These are phyloP conservation scores for Choristoneura rosaceana DNA, from an alignment of 2,888 invertebrate genomes.

Conservation along the genomic window DNA sequence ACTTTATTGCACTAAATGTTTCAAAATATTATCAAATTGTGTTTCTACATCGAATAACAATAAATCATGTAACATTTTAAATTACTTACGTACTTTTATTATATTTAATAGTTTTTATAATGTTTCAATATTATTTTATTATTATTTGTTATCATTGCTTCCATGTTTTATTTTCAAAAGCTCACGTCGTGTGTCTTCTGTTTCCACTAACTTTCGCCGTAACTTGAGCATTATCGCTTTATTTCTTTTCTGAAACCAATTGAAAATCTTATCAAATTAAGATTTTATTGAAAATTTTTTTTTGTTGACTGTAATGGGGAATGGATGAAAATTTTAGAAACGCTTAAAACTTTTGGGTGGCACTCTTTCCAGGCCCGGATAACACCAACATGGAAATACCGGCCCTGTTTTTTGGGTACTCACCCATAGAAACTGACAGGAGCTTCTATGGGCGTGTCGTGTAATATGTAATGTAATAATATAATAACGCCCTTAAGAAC, in stretches of 20 bases:
- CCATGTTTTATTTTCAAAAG: conserved; percentile 53
- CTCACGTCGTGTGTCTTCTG: conserved; percentile 65
- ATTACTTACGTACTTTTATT: not conserved
- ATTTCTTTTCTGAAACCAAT: conserved; percentile 73
- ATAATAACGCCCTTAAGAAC: no score
- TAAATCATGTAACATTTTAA: not conserved
- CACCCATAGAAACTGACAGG: no score
- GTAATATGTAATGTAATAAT: no score
- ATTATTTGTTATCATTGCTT: conserved; percentile 1
- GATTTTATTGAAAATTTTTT: no score
- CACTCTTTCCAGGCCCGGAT: no score
- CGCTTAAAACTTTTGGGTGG: no score
- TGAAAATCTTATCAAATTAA: not conserved
- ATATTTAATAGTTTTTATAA: not conserved
- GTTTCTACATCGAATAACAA: not conserved
- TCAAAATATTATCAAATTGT: not conserved
- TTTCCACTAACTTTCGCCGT: conserved; percentile 69
- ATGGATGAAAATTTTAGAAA: no score
- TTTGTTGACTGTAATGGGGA: no score
- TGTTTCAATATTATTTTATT: not conserved
- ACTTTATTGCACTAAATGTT: not conserved
- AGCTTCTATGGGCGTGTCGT: no score
- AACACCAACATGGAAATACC: no score
- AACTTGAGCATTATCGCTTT: conserved; percentile 75
- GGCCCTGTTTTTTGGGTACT: no score